Evolutionary conservation across 1,140 invertebrate species (phyloP), one percentile per base, ranked within the genome.

Genomic region (Papilio dardanus): DNA sequence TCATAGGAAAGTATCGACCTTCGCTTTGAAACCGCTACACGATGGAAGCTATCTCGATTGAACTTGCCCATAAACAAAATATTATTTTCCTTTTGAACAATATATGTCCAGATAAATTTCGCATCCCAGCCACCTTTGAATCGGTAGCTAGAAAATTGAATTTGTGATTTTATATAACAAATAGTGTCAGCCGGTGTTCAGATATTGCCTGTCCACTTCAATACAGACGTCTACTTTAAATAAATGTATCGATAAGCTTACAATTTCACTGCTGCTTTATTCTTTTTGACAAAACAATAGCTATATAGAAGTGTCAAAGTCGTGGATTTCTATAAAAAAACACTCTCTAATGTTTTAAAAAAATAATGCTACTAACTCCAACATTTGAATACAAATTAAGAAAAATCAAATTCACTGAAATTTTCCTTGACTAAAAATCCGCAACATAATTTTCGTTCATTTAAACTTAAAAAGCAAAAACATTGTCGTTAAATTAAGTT

Each of bases 31-130:
- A 58, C 54, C 10, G 21, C 6, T 10, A 19, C 50, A 28, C 24
- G 54, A 58, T 6, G 10, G 54, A 28, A 24, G 54, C 54, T 58
- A 58, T 58, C 54, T 58, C 54, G 54, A 58, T 58, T 58, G 54
- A 58, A 58, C 54, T 58, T 12, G 21, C 0, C 54, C 24, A 58
- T 58, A 54, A 24, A 54, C 50, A 54, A 54, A 54, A 54, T 54
- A 24, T 54, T 54, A 54, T 54, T 54, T 54, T 54, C 50, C 50
- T 54, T 46, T 24, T 21, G 19, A 54, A 54, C 50, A 54, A 54
- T 54, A 54, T 54, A 54, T 54, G 50, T 54, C 50, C 50, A 54
- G 50, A 54, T 54, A 54, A 54, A 54, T 54, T 54, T 54, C 50
- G 21, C 19, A 54, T 54, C 50, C 19, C 0, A n/a, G 19, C 46